A percentile compares a stretch with the other conserved stretches of the same genome.
Evolutionary conservation across 2,113 vertebrate species (phyloP).

Genomic region (Acanthochromis polyacanthus): DNA sequence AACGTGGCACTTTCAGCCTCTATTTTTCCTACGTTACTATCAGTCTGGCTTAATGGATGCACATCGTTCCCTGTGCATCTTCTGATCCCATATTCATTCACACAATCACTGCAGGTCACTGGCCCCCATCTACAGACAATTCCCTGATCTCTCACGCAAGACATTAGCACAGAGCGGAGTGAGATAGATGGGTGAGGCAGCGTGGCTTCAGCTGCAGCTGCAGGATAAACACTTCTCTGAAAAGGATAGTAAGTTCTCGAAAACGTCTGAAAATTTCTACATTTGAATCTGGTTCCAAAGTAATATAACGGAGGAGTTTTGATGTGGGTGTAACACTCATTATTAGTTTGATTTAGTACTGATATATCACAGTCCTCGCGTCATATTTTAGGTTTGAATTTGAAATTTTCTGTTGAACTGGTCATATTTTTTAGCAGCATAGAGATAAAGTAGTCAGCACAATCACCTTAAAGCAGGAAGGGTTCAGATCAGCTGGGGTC

Average conservation of each 20-base stretch:
- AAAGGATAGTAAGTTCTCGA: neutral
- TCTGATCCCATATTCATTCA: conserved; percentile 61
- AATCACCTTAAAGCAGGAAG: no score
- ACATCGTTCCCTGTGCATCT: conserved; percentile 39
- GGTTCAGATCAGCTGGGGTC: no score
- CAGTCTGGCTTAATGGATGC: conserved; percentile 45
- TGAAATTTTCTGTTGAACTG: neutral
- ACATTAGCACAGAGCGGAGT: conserved; percentile 49
- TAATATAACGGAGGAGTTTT: no score
- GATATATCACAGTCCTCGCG: neutral
- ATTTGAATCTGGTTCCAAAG: neutral
- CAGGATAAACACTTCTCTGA: neutral
- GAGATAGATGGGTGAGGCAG: conserved; percentile 39
- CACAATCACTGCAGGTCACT: conserved; percentile 59
- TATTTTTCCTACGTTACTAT: conserved; percentile 16
- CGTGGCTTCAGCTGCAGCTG: neutral
- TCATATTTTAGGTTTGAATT: no score
- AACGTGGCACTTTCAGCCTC: conserved; percentile 31
- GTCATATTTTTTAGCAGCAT: fast-evolving
- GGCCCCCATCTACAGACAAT: conserved; percentile 59
- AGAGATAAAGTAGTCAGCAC: no score
- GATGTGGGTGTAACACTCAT: no score
- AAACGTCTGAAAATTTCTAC: neutral
- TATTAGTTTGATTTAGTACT: no score
- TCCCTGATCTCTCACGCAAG: conserved; percentile 25